Conservation (phyloP, 2,113 vertebrate species). For the Nyctereutes procyonoides region DNA sequence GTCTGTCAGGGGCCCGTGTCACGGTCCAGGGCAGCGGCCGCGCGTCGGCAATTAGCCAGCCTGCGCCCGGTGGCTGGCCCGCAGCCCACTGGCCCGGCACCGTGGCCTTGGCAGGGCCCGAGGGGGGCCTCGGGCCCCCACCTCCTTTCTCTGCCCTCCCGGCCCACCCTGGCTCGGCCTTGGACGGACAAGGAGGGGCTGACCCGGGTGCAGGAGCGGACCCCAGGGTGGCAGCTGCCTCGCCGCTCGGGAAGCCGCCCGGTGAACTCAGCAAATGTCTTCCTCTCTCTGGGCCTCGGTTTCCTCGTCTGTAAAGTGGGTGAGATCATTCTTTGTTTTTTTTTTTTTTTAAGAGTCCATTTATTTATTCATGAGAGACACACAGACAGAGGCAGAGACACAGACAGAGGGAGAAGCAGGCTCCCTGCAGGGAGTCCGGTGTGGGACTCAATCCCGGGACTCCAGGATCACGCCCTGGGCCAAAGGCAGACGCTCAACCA, state of each 20-base stretch:
- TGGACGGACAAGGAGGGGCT: no score
- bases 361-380: no score
- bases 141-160: background rate
- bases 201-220: background rate
- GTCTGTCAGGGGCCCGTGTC: conserved; percentile 94
- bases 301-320: background rate
- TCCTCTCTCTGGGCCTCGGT: background rate
- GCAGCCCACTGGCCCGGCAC: conserved; percentile 66
- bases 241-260: background rate
- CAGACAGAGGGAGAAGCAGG: no score
- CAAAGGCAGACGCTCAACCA: no score
- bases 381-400: no score
- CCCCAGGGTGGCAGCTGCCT: background rate
- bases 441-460: no score
- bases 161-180: accelerated
- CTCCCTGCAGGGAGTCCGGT: no score
- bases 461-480: no score
- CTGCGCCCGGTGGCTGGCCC: conserved; percentile 87
- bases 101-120: conserved; percentile 67
- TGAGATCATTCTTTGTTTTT: background rate
- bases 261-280: accelerated
- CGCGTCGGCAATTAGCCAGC: conserved; percentile 96
- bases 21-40: conserved; percentile 90
- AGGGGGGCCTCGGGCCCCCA: background rate
- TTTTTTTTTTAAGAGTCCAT: no score